Conservation (phyloP, 2,888 invertebrate genomes). For the Choristoneura rosaceana region DNA sequence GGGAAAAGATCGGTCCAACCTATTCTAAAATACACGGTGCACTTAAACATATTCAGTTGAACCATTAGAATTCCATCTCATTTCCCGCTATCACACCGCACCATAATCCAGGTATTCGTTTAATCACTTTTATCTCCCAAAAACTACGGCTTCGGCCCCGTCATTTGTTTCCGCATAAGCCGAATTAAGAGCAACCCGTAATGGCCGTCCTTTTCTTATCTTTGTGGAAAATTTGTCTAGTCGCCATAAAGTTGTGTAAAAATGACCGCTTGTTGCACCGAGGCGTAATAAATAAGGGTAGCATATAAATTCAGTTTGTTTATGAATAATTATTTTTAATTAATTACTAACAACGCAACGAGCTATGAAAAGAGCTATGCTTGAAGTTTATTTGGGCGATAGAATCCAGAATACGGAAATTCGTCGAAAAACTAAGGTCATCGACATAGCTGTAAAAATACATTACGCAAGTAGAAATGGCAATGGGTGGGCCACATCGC, state of each 20-base stretch:
- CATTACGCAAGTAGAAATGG: too few relatives aligned
- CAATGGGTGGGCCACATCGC: too few relatives aligned
- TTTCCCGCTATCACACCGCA: constrained; percentile 23
- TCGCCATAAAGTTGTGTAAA: constrained; percentile 45
- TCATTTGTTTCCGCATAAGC: constrained; percentile 42
- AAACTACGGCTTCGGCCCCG: constrained; percentile 36
- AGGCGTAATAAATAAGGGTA: background rate
- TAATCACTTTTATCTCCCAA: constrained; percentile 37
- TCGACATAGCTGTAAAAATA: too few relatives aligned
- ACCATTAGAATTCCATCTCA: background rate
- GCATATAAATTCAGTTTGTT: background rate
- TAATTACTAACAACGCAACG: too few relatives aligned
- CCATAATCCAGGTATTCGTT: constrained; percentile 29
- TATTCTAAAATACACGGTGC: too few relatives aligned
- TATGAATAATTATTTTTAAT: background rate
- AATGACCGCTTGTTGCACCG: constrained; percentile 22
- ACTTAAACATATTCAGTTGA: background rate
- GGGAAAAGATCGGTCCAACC: too few relatives aligned
- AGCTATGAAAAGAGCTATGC: too few relatives aligned
- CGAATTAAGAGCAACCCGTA: constrained; percentile 38
- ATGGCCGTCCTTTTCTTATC: constrained; percentile 46
- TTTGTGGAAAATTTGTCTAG: constrained; percentile 46
- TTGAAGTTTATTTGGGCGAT: too few relatives aligned
- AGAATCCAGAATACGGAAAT: too few relatives aligned
- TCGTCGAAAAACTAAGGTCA: too few relatives aligned